A percentile compares a stretch with the other conserved stretches of the same genome.
Evolutionary conservation across 2,888 invertebrate species (phyloP).

Genomic region (Phymatocera aterrima): DNA sequence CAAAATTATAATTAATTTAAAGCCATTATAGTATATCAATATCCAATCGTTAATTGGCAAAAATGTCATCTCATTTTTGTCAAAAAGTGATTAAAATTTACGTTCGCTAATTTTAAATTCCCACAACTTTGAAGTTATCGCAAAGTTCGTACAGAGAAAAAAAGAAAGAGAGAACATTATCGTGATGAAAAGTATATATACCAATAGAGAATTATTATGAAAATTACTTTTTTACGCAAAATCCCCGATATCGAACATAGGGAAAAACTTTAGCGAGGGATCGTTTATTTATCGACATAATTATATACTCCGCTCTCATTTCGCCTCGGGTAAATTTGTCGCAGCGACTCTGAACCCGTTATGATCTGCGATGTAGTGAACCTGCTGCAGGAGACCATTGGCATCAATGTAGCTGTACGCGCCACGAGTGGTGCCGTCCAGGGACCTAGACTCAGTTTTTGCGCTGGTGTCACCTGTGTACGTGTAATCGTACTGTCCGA

Average conservation of each 20-base stretch:
- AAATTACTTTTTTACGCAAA: neutral
- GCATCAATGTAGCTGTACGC: constrained; percentile 84
- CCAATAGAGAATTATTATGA: neutral
- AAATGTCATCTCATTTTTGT: neutral
- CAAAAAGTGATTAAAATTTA: neutral
- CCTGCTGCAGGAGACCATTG: constrained; percentile 80
- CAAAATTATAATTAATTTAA: neutral
- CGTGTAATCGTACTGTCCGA: constrained; percentile 79
- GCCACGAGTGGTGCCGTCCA: constrained; percentile 80
- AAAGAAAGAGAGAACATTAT: neutral
- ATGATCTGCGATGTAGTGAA: constrained; percentile 80
- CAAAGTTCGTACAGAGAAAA: neutral
- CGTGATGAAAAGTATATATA: neutral
- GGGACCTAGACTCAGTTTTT: constrained; percentile 79
- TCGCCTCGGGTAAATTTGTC: constrained; percentile 79
- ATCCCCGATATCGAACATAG: neutral
- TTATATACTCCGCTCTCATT: constrained; percentile 48
- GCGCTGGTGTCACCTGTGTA: constrained; percentile 81
- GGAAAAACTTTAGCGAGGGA: neutral
- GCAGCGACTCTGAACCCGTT: constrained; percentile 82
- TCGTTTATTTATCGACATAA: neutral
- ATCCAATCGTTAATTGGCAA: neutral
- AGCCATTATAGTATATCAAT: neutral
- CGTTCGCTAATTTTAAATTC: neutral
- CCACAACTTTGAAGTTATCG: neutral